Evolutionary conservation across 2,888 invertebrate species (phyloP).

Genomic region (Anarsia innoxiella): DNA sequence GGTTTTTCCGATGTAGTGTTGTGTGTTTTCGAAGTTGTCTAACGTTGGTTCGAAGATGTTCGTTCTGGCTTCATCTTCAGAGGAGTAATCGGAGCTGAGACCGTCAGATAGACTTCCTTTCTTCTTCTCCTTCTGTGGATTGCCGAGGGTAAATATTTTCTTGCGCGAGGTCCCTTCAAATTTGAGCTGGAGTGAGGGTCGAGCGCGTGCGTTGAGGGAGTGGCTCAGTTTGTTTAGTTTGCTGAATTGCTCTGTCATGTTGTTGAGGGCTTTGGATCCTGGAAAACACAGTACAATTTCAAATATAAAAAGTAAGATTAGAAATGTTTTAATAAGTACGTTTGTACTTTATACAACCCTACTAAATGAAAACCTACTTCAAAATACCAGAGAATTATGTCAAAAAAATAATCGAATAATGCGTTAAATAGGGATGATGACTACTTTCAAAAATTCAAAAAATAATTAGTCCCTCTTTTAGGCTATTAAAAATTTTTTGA

Average conservation of each 20-base stretch:
- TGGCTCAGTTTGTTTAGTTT: conserved; percentile 84
- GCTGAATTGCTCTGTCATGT: conserved; percentile 91
- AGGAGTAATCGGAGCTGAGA: conserved; percentile 71
- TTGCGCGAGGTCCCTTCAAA: conserved; percentile 57
- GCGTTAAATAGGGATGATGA: too few species aligned
- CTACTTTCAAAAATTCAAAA: too few species aligned
- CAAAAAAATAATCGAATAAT: too few species aligned
- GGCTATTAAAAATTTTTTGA: too few species aligned
- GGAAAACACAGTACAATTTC: too few species aligned
- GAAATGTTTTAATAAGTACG: too few species aligned
- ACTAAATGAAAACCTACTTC: too few species aligned
- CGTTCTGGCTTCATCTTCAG: conserved; percentile 69
- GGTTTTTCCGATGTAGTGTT: conserved; percentile 60
- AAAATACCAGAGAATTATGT: too few species aligned
- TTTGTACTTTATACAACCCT: too few species aligned
- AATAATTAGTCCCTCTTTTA: too few species aligned
- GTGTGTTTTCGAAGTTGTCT: conserved; percentile 67
- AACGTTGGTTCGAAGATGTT: conserved; percentile 67
- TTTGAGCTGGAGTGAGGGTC: conserved; percentile 67
- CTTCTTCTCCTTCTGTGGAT: conserved; percentile 60
- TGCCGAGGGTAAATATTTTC: conserved; percentile 71
- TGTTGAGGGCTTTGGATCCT: conserved; percentile 90
- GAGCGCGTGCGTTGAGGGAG: conserved; percentile 75
- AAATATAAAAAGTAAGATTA: too few species aligned
- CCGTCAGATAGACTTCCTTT: conserved; percentile 81